phyloP scores from a whole-genome alignment of 2,888 invertebrate species.

The Itoplectis maculator region DNA sequence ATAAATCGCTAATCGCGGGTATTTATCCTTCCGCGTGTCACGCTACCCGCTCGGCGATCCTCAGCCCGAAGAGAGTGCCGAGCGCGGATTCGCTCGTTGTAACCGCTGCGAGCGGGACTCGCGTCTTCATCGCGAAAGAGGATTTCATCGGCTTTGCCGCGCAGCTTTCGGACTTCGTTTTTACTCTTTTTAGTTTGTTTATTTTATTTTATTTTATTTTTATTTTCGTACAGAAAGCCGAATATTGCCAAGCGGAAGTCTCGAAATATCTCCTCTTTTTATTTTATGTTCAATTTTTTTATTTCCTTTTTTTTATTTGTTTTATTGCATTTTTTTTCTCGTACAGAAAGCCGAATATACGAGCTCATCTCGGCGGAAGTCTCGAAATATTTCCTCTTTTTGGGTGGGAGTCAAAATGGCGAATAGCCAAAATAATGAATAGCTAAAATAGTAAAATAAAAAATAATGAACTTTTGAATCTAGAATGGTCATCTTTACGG shows the following conservation, averaged over 20 bases:
- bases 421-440: no score
- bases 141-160: conserved; percentile 20
- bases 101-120: conserved; percentile 35
- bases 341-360: not conserved
- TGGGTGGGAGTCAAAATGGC: no score
- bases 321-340: not conserved
- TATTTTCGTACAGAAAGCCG: no score
- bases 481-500: no score
- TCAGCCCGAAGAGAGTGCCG: conserved; percentile 30
- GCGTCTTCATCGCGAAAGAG: conserved; percentile 69
- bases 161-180: not conserved
- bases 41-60: conserved; percentile 52
- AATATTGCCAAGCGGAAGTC: no score
- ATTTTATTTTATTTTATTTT: no score
- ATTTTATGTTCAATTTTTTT: no score
- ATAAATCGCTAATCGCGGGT: conserved; percentile 82
- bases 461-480: no score
- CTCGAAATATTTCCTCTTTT: no score
- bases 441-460: no score
- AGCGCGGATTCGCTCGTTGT: conserved; percentile 30
- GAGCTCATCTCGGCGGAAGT: conserved; percentile 1
- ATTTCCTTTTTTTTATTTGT: not conserved
- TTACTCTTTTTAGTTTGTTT: not conserved
- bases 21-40: conserved; percentile 71
- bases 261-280: no score